Conservation (phyloP, 2,113 vertebrate species). For the Macquaria ambigua region DNA sequence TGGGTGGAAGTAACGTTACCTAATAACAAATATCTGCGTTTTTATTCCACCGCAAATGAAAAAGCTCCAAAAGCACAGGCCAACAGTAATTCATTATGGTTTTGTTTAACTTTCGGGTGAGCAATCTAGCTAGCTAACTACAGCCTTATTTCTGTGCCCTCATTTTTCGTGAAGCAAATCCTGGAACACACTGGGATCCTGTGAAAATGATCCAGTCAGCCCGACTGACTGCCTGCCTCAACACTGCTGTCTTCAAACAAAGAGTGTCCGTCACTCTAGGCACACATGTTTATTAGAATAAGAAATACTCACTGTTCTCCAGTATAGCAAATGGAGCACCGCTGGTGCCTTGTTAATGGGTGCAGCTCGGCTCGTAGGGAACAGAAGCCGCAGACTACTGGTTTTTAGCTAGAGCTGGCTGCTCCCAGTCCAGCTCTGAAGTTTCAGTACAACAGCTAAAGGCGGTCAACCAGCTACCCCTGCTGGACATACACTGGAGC, state of each 20-base stretch:
- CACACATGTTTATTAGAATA: background rate
- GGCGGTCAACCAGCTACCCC: slow-evolving; percentile 1
- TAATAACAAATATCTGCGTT: slow-evolving; percentile 2
- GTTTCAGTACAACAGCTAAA: background rate
- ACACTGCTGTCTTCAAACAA: background rate
- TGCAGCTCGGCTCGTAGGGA: slow-evolving; percentile 55
- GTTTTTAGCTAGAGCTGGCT: slow-evolving; percentile 50
- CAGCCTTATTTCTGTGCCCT: slow-evolving; percentile 55
- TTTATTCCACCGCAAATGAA: background rate
- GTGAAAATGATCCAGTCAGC: slow-evolving; percentile 18
- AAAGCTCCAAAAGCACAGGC: background rate
- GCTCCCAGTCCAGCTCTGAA: slow-evolving; percentile 19
- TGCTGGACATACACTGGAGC: background rate
- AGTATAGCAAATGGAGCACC: slow-evolving; percentile 36
- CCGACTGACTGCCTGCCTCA: background rate
- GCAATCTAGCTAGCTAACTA: slow-evolving; percentile 46
- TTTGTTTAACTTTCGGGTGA: background rate
- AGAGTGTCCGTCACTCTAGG: background rate
- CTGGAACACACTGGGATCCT: slow-evolving; percentile 22
- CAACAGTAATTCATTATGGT: too few relatives aligned
- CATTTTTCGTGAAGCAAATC: slow-evolving; percentile 39
- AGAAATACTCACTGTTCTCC: slow-evolving; percentile 69
- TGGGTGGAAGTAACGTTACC: slow-evolving; percentile 14
- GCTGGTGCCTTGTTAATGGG: slow-evolving; percentile 48
- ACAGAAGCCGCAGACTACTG: slow-evolving; percentile 59